A percentile compares a stretch with the other conserved stretches of the same genome.
Evolutionary conservation across 2,888 invertebrate species (phyloP).

Genomic region (Anodontia alba): DNA sequence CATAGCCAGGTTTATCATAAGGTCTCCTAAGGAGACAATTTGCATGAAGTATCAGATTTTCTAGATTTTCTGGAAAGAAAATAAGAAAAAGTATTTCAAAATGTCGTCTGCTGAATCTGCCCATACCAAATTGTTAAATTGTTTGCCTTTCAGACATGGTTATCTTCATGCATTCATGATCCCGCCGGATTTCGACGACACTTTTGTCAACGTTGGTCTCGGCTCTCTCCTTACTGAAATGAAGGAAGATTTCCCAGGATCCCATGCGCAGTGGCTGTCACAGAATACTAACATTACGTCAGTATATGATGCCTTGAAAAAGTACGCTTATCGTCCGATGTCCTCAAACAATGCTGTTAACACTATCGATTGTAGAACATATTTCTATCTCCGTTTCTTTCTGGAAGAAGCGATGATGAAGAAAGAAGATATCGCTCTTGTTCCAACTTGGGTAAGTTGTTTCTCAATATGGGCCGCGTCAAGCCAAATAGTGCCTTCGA

Average conservation of each 20-base stretch:
- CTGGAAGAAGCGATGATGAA: constrained; percentile 65
- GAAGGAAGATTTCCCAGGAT: constrained; percentile 65
- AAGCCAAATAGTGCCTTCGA: too few species aligned
- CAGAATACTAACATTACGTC: constrained; percentile 76
- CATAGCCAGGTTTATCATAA: too few species aligned
- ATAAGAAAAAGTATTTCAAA: too few species aligned
- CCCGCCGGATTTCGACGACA: constrained; percentile 82
- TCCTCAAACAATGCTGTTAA: constrained; percentile 66
- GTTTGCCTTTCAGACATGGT: neutral
- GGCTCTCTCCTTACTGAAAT: constrained; percentile 74
- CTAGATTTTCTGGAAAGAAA: too few species aligned
- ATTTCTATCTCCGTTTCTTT: constrained; percentile 76
- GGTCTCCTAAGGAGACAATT: too few species aligned
- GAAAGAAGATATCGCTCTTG: constrained; percentile 70
- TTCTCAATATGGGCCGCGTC: too few species aligned
- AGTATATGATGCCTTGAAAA: constrained; percentile 73
- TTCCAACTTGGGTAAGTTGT: constrained; percentile 78
- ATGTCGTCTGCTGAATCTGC: too few species aligned
- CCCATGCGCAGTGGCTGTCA: constrained; percentile 69
- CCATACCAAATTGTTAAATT: too few species aligned
- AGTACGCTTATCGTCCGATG: constrained; percentile 78
- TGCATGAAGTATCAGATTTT: too few species aligned
- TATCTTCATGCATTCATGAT: constrained; percentile 69
- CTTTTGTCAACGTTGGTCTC: constrained; percentile 79
- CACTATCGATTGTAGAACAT: constrained; percentile 77